phyloP scores from a whole-genome alignment of 1,140 invertebrate genomes.

The Zaprionus nigranus region DNA sequence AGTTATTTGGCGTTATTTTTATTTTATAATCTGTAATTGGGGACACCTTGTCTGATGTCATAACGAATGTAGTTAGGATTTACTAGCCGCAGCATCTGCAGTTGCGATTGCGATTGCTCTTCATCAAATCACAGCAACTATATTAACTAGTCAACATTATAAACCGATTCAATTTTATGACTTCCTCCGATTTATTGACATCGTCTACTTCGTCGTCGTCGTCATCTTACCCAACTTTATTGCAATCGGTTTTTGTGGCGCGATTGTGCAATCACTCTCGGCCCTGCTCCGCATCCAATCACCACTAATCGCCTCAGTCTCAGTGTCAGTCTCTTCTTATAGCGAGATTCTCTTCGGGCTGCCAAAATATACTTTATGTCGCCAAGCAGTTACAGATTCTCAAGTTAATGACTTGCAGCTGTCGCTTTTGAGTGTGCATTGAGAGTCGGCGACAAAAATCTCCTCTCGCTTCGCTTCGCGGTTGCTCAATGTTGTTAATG shows the following conservation, averaged over 20 bases:
- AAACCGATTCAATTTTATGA: conserved; percentile 66
- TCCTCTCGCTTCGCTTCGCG: neutral
- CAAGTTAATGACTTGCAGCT: conserved; percentile 10
- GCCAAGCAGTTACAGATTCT: conserved; percentile 5
- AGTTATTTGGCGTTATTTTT: neutral
- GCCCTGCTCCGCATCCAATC: conserved; percentile 3
- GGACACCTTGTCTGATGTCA: conserved; percentile 3
- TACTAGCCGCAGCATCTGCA: neutral
- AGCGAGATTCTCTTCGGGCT: neutral
- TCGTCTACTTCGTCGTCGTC: conserved; percentile 31
- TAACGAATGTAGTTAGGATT: neutral
- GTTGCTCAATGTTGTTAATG: conserved; percentile 40
- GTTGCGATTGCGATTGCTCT: neutral
- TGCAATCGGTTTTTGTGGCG: conserved; percentile 39
- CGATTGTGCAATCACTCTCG: conserved; percentile 10
- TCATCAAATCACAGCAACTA: conserved; percentile 1
- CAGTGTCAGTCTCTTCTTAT: neutral
- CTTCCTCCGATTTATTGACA: conserved; percentile 65
- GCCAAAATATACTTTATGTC: conserved; percentile 9
- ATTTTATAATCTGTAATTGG: neutral
- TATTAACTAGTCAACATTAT: conserved; percentile 27
- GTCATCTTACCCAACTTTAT: conserved; percentile 56
- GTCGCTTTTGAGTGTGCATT: neutral
- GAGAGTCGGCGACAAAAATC: conserved; percentile 5
- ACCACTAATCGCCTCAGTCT: conserved; percentile 1